Evolutionary conservation across 30 jellyfish, hydroid and myxozoan genomes (phyloP).

Genomic region (Phacellophora camtschatica): DNA sequence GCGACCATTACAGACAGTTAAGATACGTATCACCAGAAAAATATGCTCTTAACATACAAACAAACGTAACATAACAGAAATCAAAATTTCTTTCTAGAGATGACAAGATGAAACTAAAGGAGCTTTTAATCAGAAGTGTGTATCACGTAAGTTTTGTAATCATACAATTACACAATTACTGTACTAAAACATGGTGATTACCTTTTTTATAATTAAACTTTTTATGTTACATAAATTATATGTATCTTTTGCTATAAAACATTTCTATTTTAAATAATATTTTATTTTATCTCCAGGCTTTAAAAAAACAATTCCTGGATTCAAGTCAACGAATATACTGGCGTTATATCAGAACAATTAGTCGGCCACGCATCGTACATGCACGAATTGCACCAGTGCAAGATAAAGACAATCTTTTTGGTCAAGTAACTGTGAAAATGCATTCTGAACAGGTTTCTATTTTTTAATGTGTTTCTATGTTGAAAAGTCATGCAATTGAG

Average conservation of each 20-base stretch:
- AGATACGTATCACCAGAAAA: too few relatives aligned
- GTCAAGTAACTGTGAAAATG: constrained; percentile 83
- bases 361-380: constrained; percentile 82
- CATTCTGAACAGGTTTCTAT: constrained; percentile 77
- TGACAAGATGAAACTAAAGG: constrained; percentile 15
- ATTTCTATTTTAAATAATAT: too few relatives aligned
- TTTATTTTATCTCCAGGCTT: too few relatives aligned
- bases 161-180: too few relatives aligned
- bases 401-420: constrained; percentile 77
- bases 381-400: constrained; percentile 80
- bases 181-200: too few relatives aligned
- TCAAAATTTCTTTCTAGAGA: not conserved
- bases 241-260: too few relatives aligned
- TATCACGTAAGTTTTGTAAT: not conserved
- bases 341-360: constrained; percentile 67
- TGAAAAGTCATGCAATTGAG: too few relatives aligned
- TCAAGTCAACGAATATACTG: constrained; percentile 60
- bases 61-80: too few relatives aligned
- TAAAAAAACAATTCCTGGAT: constrained; percentile 40
- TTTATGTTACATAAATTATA: too few relatives aligned
- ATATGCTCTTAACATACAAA: too few relatives aligned
- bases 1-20: too few relatives aligned
- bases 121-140: constrained; percentile 19
- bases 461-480: not conserved
- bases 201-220: too few relatives aligned